These are phyloP conservation scores for Cossypha heuglini DNA, from an alignment of 2,797 vertebrate species.

Conservation along the genomic window DNA sequence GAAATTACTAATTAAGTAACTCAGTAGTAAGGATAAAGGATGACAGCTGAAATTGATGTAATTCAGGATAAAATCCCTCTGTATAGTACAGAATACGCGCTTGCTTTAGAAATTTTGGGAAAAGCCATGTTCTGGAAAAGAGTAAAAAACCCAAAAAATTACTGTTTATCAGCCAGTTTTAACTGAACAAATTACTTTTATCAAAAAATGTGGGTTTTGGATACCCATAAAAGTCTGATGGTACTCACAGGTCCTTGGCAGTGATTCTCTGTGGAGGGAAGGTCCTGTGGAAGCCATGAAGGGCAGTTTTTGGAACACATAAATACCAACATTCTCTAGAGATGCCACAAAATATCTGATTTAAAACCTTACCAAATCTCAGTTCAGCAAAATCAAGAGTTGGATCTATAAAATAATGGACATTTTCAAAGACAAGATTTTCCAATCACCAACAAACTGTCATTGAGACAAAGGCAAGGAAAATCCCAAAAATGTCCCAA, in stretches of 20 bases:
- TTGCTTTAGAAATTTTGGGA: background rate
- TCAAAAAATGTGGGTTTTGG: background rate
- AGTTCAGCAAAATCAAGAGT: background rate
- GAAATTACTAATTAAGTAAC: slow-evolving; percentile 11
- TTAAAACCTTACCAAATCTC: background rate
- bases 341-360: background rate
- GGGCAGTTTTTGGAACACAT: background rate
- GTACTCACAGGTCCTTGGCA: background rate
- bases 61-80: background rate
- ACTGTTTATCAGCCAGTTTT: background rate
- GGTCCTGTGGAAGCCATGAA: background rate
- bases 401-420: background rate
- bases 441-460: background rate
- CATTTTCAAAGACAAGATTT: background rate
- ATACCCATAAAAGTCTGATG: background rate
- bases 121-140: background rate
- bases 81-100: background rate
- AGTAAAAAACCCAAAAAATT: accelerated
- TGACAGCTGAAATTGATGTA: background rate
- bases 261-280: accelerated
- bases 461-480: background rate
- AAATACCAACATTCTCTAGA: background rate
- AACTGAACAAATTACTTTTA: background rate
- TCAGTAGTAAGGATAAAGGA: background rate
- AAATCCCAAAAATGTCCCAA: background rate